Conservation (phyloP, 2,888 invertebrate species). For the Xanthorhoe spadicearia region DNA sequence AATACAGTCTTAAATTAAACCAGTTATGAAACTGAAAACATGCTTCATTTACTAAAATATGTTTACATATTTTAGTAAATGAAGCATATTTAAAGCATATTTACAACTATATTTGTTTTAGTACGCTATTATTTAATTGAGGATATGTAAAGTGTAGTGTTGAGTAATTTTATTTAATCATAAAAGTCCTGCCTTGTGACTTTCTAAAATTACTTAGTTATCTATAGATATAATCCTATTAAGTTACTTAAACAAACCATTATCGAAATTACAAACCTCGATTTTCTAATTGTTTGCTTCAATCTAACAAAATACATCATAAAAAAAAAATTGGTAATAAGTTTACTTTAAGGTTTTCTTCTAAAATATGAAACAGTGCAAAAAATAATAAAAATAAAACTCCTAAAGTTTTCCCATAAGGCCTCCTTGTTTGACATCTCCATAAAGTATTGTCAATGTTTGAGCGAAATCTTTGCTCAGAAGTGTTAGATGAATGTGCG, state of each 20-base stretch:
- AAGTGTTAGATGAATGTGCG: neutral
- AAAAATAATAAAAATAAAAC: neutral
- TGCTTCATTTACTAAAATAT: slow-evolving; percentile 1
- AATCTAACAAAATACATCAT: no score
- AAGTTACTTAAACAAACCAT: no score
- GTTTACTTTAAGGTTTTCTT: no score
- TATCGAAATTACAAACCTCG: no score
- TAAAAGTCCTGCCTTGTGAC: no score
- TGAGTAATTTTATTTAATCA: no score
- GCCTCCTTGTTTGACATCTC: neutral
- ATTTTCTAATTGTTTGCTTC: no score
- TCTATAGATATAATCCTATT: no score
- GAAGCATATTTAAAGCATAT: neutral
- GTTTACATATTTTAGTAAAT: neutral
- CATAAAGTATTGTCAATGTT: neutral
- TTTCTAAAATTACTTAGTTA: no score
- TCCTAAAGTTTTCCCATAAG: no score
- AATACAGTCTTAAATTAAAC: slow-evolving; percentile 14
- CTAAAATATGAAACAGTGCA: no score
- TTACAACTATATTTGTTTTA: neutral
- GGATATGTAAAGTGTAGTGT: neutral
- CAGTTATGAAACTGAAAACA: slow-evolving; percentile 3
- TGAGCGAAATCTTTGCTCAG: neutral
- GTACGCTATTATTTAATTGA: neutral
- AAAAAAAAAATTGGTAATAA: no score